Evolutionary conservation across 2,888 invertebrate species (phyloP).

Genomic region (Tholera decimalis): DNA sequence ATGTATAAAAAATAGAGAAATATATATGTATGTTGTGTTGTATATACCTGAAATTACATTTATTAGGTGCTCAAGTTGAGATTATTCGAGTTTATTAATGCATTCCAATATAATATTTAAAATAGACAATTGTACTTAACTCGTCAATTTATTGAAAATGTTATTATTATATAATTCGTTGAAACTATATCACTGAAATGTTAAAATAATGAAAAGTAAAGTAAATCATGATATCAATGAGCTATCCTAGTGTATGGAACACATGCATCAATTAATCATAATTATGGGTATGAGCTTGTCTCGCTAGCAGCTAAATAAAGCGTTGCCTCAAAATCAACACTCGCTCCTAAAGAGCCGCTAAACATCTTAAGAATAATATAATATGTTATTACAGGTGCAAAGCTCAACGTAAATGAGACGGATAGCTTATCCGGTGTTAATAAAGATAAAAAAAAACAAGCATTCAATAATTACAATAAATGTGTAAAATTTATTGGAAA

Average conservation of each 20-base stretch:
- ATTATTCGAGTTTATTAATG: constrained; percentile 48
- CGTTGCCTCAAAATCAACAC: neutral
- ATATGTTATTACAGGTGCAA: too few relatives aligned
- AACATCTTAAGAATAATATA: too few relatives aligned
- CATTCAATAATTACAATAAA: neutral
- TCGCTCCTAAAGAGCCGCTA: neutral
- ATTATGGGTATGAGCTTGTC: neutral
- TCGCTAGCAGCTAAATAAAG: constrained; percentile 11
- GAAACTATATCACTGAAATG: constrained; percentile 9
- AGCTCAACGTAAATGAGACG: neutral
- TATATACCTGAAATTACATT: constrained; percentile 54
- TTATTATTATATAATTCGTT: constrained; percentile 25
- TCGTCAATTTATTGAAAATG: constrained; percentile 47
- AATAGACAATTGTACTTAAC: constrained; percentile 30
- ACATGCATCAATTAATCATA: neutral
- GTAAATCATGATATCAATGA: neutral
- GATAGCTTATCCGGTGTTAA: neutral
- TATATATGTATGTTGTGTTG: constrained; percentile 59
- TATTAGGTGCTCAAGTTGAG: constrained; percentile 64
- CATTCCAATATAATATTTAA: constrained; percentile 50
- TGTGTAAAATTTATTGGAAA: neutral
- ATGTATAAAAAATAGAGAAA: constrained; percentile 52
- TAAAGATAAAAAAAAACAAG: neutral
- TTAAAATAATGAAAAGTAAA: neutral
- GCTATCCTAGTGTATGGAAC: neutral